Conservation (phyloP, 2,113 vertebrate species). For the Leiothrix lutea region DNA sequence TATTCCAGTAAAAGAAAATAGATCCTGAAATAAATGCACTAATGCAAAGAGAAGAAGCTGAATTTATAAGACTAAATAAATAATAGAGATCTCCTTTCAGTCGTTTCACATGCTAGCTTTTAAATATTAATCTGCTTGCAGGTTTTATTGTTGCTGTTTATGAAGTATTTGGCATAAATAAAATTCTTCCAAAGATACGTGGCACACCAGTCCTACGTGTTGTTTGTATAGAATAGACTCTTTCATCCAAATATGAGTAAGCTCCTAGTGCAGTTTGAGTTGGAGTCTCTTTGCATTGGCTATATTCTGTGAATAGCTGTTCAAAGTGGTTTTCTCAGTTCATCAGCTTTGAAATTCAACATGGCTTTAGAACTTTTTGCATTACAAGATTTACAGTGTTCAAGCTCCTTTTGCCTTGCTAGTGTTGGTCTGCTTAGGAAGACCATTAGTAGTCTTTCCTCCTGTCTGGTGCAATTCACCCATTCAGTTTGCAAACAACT, state of each 20-base stretch:
- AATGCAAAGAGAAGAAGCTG: not conserved
- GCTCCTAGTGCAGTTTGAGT: not conserved
- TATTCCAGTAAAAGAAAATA: not conserved
- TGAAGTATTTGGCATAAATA: not conserved
- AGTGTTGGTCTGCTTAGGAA: not conserved
- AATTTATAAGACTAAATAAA: not conserved
- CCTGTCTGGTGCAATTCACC: not conserved
- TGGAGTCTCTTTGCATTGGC: not conserved
- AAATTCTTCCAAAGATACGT: not conserved
- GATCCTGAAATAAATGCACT: not conserved
- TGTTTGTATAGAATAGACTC: not conserved
- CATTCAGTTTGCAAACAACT: not conserved
- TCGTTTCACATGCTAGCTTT: not conserved
- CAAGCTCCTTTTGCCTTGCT: not conserved
- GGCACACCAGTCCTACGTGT: not conserved
- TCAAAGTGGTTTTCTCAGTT: not conserved
- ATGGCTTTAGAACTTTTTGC: not conserved
- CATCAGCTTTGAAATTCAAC: accelerated
- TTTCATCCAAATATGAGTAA: not conserved
- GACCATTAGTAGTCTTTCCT: not conserved
- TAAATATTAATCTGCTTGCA: not conserved
- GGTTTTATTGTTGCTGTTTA: not conserved
- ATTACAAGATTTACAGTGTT: not conserved
- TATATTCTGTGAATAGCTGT: not conserved
- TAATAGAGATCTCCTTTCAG: not conserved